Percentiles rank a stretch among this genome's conserved stretches.
Conservation (phyloP, 2,113 vertebrate species). For the Australoheros scitulus region DNA sequence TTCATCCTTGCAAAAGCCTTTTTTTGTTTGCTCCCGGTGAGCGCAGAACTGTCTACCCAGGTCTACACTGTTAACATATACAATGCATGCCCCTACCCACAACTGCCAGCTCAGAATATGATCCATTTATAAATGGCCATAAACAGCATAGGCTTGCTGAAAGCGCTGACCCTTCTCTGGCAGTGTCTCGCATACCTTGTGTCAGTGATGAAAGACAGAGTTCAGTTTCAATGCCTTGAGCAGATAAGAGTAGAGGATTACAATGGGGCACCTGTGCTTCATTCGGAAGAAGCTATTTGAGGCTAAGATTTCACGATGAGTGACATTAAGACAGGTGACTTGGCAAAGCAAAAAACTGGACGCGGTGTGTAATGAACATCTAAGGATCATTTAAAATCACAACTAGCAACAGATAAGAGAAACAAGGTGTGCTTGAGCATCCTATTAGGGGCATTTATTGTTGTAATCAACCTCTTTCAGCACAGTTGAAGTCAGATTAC, state of each 20-base stretch:
- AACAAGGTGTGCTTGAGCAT: neutral
- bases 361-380: neutral
- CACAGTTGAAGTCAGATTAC: slow-evolving; percentile 20
- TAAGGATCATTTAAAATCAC: neutral
- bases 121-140: slow-evolving; percentile 23
- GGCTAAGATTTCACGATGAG: slow-evolving; percentile 39
- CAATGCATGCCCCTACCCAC: neutral
- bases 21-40: slow-evolving; percentile 49
- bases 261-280: slow-evolving; percentile 59
- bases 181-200: slow-evolving; percentile 25
- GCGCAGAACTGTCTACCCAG: slow-evolving; percentile 13
- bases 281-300: slow-evolving; percentile 27
- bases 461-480: slow-evolving; percentile 1
- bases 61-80: slow-evolving; percentile 37
- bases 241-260: slow-evolving; percentile 46
- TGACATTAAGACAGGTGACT: slow-evolving; percentile 13
- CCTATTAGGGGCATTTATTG: neutral
- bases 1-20: slow-evolving; percentile 67
- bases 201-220: slow-evolving; percentile 45
- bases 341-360: neutral
- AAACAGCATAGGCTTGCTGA: neutral
- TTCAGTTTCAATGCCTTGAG: slow-evolving; percentile 54
- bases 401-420: neutral
- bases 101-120: slow-evolving; percentile 22
- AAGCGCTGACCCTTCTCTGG: slow-evolving; percentile 32